Evolutionary conservation across 1,140 invertebrate genomes (phyloP).

Genomic region (Macrocentrus cingulum): DNA sequence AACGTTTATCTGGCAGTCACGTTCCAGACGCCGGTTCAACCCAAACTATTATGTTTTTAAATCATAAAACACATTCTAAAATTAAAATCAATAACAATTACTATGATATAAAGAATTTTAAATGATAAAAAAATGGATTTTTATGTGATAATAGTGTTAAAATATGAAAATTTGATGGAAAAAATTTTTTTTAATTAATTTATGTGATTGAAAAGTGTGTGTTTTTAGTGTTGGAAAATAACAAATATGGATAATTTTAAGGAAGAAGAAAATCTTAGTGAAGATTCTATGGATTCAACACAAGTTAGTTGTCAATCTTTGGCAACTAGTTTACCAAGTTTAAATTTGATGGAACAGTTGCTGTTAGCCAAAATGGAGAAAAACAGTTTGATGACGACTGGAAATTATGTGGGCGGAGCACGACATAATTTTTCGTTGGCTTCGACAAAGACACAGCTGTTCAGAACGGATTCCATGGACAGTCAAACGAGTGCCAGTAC

Average conservation of each 20-base stretch:
- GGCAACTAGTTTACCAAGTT: constrained; percentile 60
- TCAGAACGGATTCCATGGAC: constrained; percentile 76
- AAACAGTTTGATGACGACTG: constrained; percentile 41
- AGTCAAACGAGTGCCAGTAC: constrained; percentile 75
- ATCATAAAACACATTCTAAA: too few species aligned
- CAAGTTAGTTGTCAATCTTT: constrained; percentile 29
- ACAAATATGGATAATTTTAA: constrained; percentile 8
- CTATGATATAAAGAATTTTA: too few species aligned
- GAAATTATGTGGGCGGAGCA: constrained; percentile 24
- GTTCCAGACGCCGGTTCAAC: too few species aligned
- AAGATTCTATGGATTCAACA: constrained; percentile 30
- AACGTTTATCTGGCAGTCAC: too few species aligned
- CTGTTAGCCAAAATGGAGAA: constrained; percentile 76
- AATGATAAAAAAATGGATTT: too few species aligned
- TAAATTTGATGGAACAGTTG: constrained; percentile 72
- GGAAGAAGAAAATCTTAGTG: constrained; percentile 21
- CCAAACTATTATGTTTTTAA: too few species aligned
- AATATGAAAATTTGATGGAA: too few species aligned
- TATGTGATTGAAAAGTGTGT: too few species aligned
- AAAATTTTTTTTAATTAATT: too few species aligned
- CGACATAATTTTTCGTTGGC: constrained; percentile 3
- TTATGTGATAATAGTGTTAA: too few species aligned
- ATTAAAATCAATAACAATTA: too few species aligned
- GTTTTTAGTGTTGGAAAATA: too few species aligned
- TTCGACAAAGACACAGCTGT: constrained; percentile 48